Evolutionary conservation across 2,888 invertebrate genomes (phyloP).

Genomic region (Pantelozetes paolii): DNA sequence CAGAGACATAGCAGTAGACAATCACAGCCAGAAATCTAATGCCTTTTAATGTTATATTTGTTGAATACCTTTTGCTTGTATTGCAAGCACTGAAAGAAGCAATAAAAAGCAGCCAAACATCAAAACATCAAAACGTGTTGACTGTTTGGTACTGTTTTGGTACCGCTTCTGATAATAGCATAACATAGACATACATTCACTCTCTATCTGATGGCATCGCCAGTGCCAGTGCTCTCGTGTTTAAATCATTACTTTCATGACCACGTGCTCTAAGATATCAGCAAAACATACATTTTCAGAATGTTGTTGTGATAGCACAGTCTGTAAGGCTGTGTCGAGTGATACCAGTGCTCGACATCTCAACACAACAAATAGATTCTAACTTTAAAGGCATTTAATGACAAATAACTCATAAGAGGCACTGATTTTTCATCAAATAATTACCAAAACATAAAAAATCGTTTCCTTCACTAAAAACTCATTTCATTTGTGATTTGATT

Average conservation of each 20-base stretch:
- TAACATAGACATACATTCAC: constrained; percentile 11
- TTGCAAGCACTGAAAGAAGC: background rate
- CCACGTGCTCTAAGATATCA: constrained; percentile 27
- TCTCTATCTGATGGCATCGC: constrained; percentile 15
- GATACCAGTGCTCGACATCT: background rate
- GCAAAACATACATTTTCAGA: constrained; percentile 8
- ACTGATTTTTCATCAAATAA: no score
- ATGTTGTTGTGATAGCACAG: background rate
- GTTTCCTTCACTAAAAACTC: no score
- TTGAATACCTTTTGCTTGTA: constrained; percentile 2
- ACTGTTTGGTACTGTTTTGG: constrained; percentile 18
- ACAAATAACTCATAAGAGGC: no score
- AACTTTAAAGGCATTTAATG: no score
- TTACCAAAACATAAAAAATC: no score
- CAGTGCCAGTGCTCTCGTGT: background rate
- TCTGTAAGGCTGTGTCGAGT: background rate
- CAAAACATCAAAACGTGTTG: constrained; percentile 33
- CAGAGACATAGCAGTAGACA: background rate
- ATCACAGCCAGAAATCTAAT: constrained; percentile 21
- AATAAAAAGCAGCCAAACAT: constrained; percentile 30
- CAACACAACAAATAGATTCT: background rate
- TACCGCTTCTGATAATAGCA: constrained; percentile 19
- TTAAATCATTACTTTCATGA: background rate
- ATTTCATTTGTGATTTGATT: no score
- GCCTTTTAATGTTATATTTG: constrained; percentile 21